Percentiles rank a stretch among this genome's conserved stretches.
phyloP scores from a whole-genome alignment of 2,113 vertebrate genomes.

The Callopanchax toddi region DNA sequence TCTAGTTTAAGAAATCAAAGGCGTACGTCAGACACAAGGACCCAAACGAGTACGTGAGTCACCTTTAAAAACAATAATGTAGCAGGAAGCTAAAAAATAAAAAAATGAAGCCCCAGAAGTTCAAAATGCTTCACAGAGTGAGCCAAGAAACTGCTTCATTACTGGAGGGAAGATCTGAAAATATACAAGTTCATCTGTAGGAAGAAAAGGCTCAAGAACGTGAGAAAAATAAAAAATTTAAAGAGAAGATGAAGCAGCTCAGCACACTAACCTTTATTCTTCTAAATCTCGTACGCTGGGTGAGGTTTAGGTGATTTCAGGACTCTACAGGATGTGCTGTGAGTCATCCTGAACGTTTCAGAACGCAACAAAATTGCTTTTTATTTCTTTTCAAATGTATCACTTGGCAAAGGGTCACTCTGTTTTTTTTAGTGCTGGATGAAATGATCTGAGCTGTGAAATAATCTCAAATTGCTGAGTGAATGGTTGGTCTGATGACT shows the following conservation, averaged over 20 bases:
- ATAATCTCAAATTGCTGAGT: conserved; percentile 49
- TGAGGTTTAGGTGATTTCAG: not conserved
- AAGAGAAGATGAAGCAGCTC: no score
- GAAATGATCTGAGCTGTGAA: conserved; percentile 57
- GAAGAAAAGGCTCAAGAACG: no score
- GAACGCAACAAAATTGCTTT: conserved; percentile 12
- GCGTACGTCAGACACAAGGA: not conserved
- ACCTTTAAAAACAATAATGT: not conserved
- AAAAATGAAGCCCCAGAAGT: no score
- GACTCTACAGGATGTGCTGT: not conserved
- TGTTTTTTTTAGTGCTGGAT: conserved; percentile 27
- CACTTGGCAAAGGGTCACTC: conserved; percentile 25
- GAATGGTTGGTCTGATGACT: conserved; percentile 51
- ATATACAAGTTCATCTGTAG: no score
- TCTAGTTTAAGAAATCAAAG: not conserved
- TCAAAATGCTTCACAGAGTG: no score
- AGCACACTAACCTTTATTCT: no score
- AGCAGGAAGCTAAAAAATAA: not conserved
- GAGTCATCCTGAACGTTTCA: not conserved
- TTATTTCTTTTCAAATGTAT: conserved; percentile 28
- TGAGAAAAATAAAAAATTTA: no score
- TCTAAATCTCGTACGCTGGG: not conserved
- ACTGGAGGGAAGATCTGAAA: no score
- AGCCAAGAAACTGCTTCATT: no score
- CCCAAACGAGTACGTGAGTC: not conserved